phyloP scores from a whole-genome alignment of 2,113 vertebrate genomes.

The Silurus asotus region DNA sequence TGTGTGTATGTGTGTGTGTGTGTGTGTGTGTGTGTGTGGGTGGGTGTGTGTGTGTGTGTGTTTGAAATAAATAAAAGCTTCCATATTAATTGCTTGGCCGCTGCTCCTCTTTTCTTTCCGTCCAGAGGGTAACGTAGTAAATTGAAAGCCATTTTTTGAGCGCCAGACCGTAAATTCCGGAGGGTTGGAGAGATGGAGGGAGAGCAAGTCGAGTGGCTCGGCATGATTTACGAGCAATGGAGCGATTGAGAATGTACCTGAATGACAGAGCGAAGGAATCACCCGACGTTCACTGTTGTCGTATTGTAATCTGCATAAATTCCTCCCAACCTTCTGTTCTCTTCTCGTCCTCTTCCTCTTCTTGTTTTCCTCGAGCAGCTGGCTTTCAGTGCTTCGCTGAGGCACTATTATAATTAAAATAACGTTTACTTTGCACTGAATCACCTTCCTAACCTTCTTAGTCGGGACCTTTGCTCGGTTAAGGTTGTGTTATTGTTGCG shows the following conservation, averaged over 20 bases:
- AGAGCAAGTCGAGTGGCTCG: conserved; percentile 46
- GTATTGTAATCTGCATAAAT: conserved; percentile 46
- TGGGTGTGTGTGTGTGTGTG: conserved; percentile 28
- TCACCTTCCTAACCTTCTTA: conserved; percentile 20
- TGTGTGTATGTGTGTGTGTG: conserved; percentile 10
- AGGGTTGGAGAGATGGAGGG: conserved; percentile 20
- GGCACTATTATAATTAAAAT: conserved; percentile 30
- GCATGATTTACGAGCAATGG: conserved; percentile 56
- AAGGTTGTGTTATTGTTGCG: conserved; percentile 37
- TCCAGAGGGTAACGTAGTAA: conserved; percentile 56
- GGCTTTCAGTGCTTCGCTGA: background rate
- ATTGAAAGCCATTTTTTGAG: conserved; percentile 56
- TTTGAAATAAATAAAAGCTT: background rate
- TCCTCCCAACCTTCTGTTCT: conserved; percentile 20
- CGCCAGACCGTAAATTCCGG: conserved; percentile 51
- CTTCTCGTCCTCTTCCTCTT: conserved; percentile 31
- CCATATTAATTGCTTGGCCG: background rate
- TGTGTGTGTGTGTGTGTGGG: background rate
- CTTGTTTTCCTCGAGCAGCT: background rate
- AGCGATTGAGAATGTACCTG: conserved; percentile 39
- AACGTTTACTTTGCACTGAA: conserved; percentile 7
- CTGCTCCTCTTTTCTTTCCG: conserved; percentile 11
- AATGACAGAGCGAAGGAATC: conserved; percentile 20
- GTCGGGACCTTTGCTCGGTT: background rate
- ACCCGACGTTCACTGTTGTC: conserved; percentile 42